Conservation (phyloP, 2,113 vertebrate species). For the Protobothrops mucrosquamatus region DNA sequence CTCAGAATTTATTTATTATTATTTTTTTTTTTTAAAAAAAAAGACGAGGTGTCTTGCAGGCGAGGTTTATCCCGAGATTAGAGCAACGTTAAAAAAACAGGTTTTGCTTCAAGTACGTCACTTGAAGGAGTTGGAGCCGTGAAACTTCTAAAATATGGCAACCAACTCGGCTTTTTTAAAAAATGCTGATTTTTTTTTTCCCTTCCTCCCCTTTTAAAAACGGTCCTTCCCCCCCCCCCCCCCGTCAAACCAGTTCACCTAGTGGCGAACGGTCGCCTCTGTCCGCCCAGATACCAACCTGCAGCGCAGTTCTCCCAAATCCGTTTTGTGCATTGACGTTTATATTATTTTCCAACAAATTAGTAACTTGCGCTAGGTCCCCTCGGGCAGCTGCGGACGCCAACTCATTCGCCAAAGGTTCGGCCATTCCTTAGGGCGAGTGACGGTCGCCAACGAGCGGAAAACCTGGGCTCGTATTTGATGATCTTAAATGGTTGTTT, state of each 20-base stretch:
- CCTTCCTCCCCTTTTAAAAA: conserved; percentile 32
- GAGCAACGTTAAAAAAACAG: conserved; percentile 8
- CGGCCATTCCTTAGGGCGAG: conserved; percentile 84
- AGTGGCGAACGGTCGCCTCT: conserved; percentile 71
- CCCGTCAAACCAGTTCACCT: conserved; percentile 69
- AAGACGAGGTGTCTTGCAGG: not conserved
- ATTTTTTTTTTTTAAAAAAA: not conserved
- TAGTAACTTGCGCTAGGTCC: conserved; percentile 76
- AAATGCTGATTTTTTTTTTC: conserved; percentile 42
- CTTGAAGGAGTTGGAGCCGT: conserved; percentile 72
- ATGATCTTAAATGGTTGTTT: conserved; percentile 38
- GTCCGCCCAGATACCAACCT: conserved; percentile 84
- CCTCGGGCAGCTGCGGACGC: conserved; percentile 87
- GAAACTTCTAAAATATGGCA: conserved; percentile 78
- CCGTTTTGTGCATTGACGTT: conserved; percentile 85
- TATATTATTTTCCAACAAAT: conserved; percentile 82
- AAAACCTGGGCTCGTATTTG: not conserved
- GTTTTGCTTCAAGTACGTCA: conserved; percentile 78
- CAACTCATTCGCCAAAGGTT: conserved; percentile 79
- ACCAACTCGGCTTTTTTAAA: conserved; percentile 68
- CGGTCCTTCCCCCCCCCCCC: conserved; percentile 67
- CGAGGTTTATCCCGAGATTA: conserved; percentile 56
- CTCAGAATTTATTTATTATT: no score
- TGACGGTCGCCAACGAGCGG: conserved; percentile 65
- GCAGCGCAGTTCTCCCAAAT: conserved; percentile 87